Base-by-base conservation (phyloP, 1,140 invertebrate species). In the Bradynema listronoti region DNA sequence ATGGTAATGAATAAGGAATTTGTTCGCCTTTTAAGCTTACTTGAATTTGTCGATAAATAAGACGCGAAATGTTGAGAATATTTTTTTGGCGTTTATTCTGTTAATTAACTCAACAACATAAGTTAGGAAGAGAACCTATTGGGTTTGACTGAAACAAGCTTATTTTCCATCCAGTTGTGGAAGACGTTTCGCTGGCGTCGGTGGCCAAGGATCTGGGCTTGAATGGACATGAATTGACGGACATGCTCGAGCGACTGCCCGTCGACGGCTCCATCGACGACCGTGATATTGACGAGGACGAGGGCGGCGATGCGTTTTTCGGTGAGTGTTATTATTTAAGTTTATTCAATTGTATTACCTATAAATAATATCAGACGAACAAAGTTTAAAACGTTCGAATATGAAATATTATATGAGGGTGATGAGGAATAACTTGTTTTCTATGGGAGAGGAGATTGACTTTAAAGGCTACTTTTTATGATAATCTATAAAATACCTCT, bases 151-250 rank as follows among this genome's bases (percentile, higher is more conserved):
- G n/a, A n/a, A n/a, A n/a, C n/a, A n/a, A n/a, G n/a, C n/a, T n/a
- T n/a, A n/a, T n/a, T n/a, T n/a, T n/a, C n/a, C 27, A 24, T 50
- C n/a, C 27, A 50, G 47, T 4, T 50, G 47, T 50, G n/a, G 47
- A 50, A 29, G 62, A 65, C 25, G 63, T 65, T n/a, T 65, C 63
- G 19, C 19, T 65, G 25, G 62, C 62, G 22, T 65, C 62, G 22
- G 62, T 65, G 19, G 62, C 62, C 3, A 65, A 65, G 34, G 62
- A 65, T 34, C 56, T 65, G 0, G 62, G 62, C 7, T 60, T 65
- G 22, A 63, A 65, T 22, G 62, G 62, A n/a, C 61, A 53, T 14
- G 62, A 65, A 27, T 32, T 65, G 2, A 65, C 62, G 9, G 62
- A 65, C 22, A 65, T 65, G 62, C 56, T 65, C 7, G 62, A 46